A percentile compares a stretch with the other conserved stretches of the same genome.
Evolutionary conservation across 1,140 invertebrate genomes (phyloP).

Genomic region (Psix sp.): DNA sequence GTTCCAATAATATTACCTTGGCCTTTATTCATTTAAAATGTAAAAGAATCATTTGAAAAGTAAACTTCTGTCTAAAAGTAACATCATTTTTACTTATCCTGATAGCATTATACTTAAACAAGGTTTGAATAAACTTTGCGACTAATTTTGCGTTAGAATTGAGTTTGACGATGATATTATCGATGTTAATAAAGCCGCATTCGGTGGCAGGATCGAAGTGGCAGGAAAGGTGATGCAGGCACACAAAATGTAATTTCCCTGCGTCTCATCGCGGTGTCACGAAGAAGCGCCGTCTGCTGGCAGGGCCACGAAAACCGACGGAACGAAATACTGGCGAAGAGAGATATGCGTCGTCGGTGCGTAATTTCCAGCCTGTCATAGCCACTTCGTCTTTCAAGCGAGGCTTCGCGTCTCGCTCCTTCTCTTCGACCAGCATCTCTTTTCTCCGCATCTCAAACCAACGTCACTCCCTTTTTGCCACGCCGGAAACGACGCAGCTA

Average conservation of each 20-base stretch:
- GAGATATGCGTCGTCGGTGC: constrained; percentile 65
- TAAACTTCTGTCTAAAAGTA: no score
- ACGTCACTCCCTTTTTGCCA: constrained; percentile 41
- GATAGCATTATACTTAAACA: constrained; percentile 4
- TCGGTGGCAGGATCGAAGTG: constrained; percentile 38
- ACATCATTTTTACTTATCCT: no score
- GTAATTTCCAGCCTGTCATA: constrained; percentile 72
- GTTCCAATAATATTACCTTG: no score
- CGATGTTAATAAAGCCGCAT: constrained; percentile 57
- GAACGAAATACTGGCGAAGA: constrained; percentile 54
- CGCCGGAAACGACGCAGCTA: constrained; percentile 45
- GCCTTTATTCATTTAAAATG: no score
- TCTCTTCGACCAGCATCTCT: constrained; percentile 10
- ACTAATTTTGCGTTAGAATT: constrained; percentile 47
- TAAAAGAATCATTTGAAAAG: no score
- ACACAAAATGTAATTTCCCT: constrained; percentile 61
- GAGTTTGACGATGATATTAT: constrained; percentile 53
- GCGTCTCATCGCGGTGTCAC: constrained; percentile 12
- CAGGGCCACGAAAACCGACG: constrained; percentile 27
- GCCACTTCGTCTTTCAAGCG: constrained; percentile 57
- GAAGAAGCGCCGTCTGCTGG: constrained; percentile 22
- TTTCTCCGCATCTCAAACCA: constrained; percentile 1
- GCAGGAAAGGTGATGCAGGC: constrained; percentile 51
- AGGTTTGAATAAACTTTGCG: constrained; percentile 34
- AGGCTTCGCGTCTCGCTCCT: constrained; percentile 29